phyloP scores from a whole-genome alignment of 1,140 invertebrate species.

The Macrobrachium nipponense region DNA sequence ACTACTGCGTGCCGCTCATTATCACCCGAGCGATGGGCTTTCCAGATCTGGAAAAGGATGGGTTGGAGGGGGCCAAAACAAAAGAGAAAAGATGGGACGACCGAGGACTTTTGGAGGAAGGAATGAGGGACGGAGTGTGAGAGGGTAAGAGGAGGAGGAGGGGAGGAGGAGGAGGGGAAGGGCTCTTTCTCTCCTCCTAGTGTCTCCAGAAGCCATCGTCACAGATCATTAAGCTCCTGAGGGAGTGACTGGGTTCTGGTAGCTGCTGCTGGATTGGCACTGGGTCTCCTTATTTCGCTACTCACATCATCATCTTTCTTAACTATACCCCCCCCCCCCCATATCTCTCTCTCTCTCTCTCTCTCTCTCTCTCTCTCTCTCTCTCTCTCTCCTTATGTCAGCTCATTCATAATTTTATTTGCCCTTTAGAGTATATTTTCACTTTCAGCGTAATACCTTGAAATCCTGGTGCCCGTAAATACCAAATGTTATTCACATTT shows the following conservation, averaged over 20 bases:
- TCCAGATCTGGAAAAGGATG: background rate
- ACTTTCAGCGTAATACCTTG: too few relatives aligned
- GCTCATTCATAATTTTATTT: too few relatives aligned
- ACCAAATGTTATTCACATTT: too few relatives aligned
- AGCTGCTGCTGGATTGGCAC: background rate
- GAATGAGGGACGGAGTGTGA: background rate
- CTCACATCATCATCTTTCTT: background rate
- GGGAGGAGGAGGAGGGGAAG: background rate
- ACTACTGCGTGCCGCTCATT: conserved; percentile 45
- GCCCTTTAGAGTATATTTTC: too few relatives aligned
- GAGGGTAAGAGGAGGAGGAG: conserved; percentile 2
- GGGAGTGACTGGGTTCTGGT: conserved; percentile 2
- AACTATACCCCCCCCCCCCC: background rate
- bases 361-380: conserved; percentile 35
- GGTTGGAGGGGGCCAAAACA: conserved; percentile 10
- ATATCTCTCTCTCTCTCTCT: conserved; percentile 23
- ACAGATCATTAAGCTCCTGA: conserved; percentile 25
- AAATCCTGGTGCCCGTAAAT: too few relatives aligned
- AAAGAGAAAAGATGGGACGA: conserved; percentile 16
- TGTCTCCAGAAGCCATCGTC: conserved; percentile 45
- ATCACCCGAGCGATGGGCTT: conserved; percentile 13
- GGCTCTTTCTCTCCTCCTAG: conserved; percentile 2
- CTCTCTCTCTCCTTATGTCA: conserved; percentile 6
- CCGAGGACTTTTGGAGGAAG: background rate
- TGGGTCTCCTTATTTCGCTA: background rate